Conservation (phyloP, 2,797 vertebrate genomes). For the Percopsis omiscomaycus region DNA sequence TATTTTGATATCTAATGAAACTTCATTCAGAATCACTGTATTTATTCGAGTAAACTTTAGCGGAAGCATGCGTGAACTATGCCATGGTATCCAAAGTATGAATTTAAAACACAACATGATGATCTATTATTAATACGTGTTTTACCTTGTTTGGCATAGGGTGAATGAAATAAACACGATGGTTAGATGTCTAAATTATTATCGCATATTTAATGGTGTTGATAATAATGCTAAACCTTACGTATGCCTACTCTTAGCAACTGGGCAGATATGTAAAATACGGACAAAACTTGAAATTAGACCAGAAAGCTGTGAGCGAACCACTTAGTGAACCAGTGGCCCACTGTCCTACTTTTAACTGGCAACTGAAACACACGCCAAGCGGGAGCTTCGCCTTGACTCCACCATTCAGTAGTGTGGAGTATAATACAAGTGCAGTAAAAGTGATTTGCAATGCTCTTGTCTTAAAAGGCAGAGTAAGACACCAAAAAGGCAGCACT, state of each 20-base stretch:
- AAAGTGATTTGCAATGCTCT: constrained; percentile 27
- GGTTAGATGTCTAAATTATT: too few species aligned
- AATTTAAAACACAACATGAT: too few species aligned
- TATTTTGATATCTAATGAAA: not conserved
- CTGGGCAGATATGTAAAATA: not conserved
- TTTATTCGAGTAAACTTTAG: too few species aligned
- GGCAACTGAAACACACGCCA: constrained; percentile 45
- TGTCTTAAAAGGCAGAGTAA: constrained; percentile 3
- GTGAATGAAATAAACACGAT: too few species aligned
- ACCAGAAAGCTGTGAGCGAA: constrained; percentile 12
- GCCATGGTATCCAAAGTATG: too few species aligned
- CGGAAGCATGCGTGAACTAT: constrained; percentile 7
- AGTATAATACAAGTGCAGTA: constrained; percentile 41
- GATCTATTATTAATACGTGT: too few species aligned
- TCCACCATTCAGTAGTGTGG: constrained; percentile 28
- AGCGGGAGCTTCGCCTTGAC: constrained; percentile 41
- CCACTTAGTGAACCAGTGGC: constrained; percentile 52
- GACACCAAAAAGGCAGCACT: not conserved
- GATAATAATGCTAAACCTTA: too few species aligned
- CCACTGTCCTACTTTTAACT: constrained; percentile 69
- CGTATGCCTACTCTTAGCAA: not conserved
- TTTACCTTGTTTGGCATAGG: too few species aligned
- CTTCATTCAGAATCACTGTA: not conserved
- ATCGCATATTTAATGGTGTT: too few species aligned
- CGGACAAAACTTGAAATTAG: constrained; percentile 26